Percentiles rank a stretch among this genome's conserved stretches.
phyloP scores from a whole-genome alignment of 2,888 invertebrate genomes.

The Pecten maximus region DNA sequence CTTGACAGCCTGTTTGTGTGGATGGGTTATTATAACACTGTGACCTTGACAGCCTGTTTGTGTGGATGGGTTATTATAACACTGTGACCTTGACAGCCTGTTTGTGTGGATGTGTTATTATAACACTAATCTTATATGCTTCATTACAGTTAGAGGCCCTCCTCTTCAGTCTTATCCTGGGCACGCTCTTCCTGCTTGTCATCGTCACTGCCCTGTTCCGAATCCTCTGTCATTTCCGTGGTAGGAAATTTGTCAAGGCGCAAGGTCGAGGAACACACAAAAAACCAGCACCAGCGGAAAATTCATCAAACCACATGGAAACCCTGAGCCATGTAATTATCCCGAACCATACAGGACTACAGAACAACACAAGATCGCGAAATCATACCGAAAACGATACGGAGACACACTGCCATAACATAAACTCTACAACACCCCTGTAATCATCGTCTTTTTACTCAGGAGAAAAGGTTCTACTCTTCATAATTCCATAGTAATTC shows the following conservation, averaged over 20 bases:
- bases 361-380: not conserved
- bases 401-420: not conserved
- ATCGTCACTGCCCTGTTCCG: slow-evolving; percentile 46
- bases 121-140: not conserved
- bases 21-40: too few relatives aligned
- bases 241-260: slow-evolving; percentile 37
- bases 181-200: slow-evolving; percentile 42
- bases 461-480: too few relatives aligned
- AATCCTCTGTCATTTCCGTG: slow-evolving; percentile 48
- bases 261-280: not conserved
- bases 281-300: not conserved
- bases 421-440: not conserved
- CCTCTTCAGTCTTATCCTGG: slow-evolving; percentile 46
- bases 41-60: too few relatives aligned
- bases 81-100: too few relatives aligned
- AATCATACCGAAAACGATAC: not conserved
- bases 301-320: not conserved
- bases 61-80: too few relatives aligned
- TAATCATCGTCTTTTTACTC: too few relatives aligned
- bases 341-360: not conserved
- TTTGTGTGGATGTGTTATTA: not conserved
- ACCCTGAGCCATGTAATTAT: not conserved
- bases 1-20: too few relatives aligned
- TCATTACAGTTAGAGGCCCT: slow-evolving; percentile 50
- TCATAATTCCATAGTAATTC: too few relatives aligned